These are phyloP conservation scores for Formica aserva DNA, from an alignment of 2,888 invertebrate species.

Conservation along the genomic window DNA sequence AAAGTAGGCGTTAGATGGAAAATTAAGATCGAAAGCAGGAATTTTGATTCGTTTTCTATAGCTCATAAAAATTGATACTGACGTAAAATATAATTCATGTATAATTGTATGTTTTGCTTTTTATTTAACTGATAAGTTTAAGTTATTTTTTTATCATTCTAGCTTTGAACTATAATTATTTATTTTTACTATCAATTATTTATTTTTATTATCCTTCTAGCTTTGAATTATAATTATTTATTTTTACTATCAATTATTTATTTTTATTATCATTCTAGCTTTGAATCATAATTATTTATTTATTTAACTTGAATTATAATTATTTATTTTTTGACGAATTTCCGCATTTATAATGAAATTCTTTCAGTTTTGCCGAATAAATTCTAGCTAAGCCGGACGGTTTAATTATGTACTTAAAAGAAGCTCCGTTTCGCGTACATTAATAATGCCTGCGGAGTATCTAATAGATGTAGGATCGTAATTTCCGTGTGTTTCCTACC, in stretches of 20 bases:
- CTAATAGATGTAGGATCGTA: constrained; percentile 28
- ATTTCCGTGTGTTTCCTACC: constrained; percentile 40
- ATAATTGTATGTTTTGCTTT: background rate
- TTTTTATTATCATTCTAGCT: too few relatives aligned
- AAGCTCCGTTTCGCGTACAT: constrained; percentile 44
- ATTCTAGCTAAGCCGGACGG: constrained; percentile 13
- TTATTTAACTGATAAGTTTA: background rate
- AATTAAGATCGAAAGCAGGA: background rate
- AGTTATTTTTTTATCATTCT: background rate
- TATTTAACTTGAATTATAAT: background rate
- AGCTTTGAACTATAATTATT: too few relatives aligned
- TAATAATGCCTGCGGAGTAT: constrained; percentile 49
- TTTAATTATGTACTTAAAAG: constrained; percentile 44
- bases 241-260: too few relatives aligned
- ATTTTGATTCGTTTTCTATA: background rate
- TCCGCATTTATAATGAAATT: background rate
- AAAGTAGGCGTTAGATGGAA: too few relatives aligned
- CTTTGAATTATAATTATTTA: too few relatives aligned
- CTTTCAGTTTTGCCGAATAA: background rate
- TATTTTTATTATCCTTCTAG: too few relatives aligned
- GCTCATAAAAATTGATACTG: background rate
- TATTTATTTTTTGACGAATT: background rate
- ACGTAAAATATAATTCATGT: background rate
- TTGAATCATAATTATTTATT: too few relatives aligned
- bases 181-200: too few relatives aligned